These are phyloP conservation scores for Myotis pilosus DNA, from an alignment of 2,797 vertebrate genomes.

Conservation along the genomic window DNA sequence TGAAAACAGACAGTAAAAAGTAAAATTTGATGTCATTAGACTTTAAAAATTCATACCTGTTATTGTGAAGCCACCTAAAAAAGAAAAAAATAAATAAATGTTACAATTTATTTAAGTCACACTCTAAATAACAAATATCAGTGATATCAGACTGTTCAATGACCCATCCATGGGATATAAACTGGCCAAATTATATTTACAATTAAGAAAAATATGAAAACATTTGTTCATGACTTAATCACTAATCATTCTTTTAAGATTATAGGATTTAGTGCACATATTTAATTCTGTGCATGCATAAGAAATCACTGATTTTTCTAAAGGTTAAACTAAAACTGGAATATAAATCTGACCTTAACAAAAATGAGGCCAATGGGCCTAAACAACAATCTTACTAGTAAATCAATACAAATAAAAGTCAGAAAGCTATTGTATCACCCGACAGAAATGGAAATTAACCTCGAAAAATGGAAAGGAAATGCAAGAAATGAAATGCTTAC, in stretches of 20 bases:
- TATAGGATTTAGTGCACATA: conserved; percentile 27
- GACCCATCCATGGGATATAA: conserved; percentile 17
- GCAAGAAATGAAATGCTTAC: conserved; percentile 86
- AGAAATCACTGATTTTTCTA: conserved; percentile 19
- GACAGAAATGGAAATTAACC: conserved; percentile 76
- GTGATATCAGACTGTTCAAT: background rate
- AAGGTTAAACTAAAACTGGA: background rate
- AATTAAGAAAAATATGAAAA: conserved; percentile 20
- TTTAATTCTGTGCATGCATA: background rate
- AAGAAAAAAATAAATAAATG: conserved; percentile 74
- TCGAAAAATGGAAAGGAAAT: conserved; percentile 80
- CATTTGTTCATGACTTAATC: background rate
- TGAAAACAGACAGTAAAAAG: conserved; percentile 13
- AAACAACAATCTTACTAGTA: conserved; percentile 59
- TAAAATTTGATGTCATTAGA: conserved; percentile 37
- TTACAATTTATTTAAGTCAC: conserved; percentile 62
- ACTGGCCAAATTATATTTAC: conserved; percentile 28
- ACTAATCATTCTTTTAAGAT: conserved; percentile 35
- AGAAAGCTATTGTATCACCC: conserved; percentile 54
- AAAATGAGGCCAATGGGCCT: conserved; percentile 59
- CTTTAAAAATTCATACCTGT: conserved; percentile 85
- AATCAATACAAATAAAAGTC: conserved; percentile 58
- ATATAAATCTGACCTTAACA: conserved; percentile 60
- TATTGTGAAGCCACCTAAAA: conserved; percentile 88
- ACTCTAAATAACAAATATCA: conserved; percentile 31